Conservation (phyloP, 2,888 invertebrate genomes). For the Alloplasta piceator region DNA sequence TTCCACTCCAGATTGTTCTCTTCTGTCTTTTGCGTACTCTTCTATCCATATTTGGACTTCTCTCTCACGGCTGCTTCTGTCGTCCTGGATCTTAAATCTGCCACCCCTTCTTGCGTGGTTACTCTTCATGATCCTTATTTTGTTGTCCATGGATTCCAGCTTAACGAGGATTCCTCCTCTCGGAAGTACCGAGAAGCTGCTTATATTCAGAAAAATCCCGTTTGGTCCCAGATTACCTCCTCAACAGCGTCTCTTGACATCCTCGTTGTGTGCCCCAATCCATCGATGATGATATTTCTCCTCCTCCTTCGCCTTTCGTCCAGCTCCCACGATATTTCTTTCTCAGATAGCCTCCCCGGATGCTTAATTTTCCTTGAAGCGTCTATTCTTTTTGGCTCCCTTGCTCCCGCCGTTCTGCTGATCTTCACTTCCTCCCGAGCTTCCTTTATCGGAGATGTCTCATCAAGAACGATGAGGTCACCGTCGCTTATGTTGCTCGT, state of each 20-base stretch:
- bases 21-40: background rate
- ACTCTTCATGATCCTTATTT: constrained; percentile 12
- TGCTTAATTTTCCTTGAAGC: background rate
- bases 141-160: background rate
- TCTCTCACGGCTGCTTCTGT: background rate
- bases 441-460: too few species aligned
- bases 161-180: background rate
- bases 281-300: background rate
- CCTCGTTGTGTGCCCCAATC: background rate
- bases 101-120: background rate
- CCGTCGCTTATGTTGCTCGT: too few species aligned
- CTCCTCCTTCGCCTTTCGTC: constrained; percentile 10
- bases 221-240: background rate
- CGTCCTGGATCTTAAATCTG: background rate
- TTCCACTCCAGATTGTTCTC: background rate
- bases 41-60: constrained; percentile 18
- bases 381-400: background rate
- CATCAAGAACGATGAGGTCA: too few species aligned
- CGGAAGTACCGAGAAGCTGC: background rate
- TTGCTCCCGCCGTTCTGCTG: too few species aligned
- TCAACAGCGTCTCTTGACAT: background rate
- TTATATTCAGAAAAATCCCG: background rate
- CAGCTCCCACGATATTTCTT: background rate
- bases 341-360: background rate
- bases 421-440: background rate